Evolutionary conservation across 2,888 invertebrate species (phyloP), one percentile per base, ranked within the genome.

Genomic region (Eupithecia exiguata): DNA sequence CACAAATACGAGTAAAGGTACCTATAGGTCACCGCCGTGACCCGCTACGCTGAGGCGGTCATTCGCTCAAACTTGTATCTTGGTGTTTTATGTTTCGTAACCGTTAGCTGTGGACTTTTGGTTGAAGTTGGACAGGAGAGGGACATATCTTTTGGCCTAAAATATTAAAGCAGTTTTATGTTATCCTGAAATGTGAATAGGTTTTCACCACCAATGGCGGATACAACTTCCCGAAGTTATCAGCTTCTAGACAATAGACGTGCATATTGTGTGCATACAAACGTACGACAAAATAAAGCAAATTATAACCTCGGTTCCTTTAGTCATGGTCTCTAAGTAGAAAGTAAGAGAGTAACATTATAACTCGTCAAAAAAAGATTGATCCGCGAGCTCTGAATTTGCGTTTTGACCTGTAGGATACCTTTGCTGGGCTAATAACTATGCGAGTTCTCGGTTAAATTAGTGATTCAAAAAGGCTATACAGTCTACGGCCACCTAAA

Each of bases 11-110:
- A 88, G 86, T 80, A 79, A 84, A 40, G 81, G 85, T 85, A n/a
- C n/a, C n/a, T n/a, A 86, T 92, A 90, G 93, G 92, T 93, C 92
- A 92, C 86, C 88, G 87, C 84, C 89, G 86, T 90, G 91, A 91
- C 91, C 90, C 86, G 83, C 83, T 84, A 83, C 82, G 81, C 82
- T 84, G 84, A 84, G 84, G 81, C 83, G 87, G 86, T 84, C 82
- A 81, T 83, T 85, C 86, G 85, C 82, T 83, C 80, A 82, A 83
- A 86, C 83, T 80, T 82, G 83, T 82, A 85, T 83, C 83, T 84
- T 78, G 80, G 81, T 84, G 86, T 87, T 86, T 86, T 87, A 81
- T 82, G 84, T 88, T 87, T 88, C 83, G 83, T 87, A 88, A 87
- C 81, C 81, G 82, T 82, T 82, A 81, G 65, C 58, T 67, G 69